phyloP scores from a whole-genome alignment of 2,888 invertebrate genomes.

The Abrostola triplasia region DNA sequence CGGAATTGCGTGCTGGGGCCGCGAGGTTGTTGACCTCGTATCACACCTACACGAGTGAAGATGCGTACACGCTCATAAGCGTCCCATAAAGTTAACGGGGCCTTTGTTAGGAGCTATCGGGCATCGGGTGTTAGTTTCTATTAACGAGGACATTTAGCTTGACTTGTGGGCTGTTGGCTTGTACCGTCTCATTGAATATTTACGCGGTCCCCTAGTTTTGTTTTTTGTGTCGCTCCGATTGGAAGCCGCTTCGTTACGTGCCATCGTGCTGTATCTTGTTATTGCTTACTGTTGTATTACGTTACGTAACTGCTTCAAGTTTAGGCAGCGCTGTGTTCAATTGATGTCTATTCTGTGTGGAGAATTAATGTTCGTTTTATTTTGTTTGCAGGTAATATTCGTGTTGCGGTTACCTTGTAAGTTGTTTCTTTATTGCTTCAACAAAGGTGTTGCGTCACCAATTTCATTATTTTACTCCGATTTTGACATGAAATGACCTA shows the following conservation, averaged over 20 bases:
- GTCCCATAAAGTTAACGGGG: conserved; percentile 54
- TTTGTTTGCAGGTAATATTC: conserved; percentile 52
- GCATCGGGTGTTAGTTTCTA: conserved; percentile 56
- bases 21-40: conserved; percentile 51
- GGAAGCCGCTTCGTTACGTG: conserved; percentile 9
- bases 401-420: conserved; percentile 15
- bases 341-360: conserved; percentile 33
- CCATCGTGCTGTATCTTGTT: conserved; percentile 26
- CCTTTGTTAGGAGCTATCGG: conserved; percentile 53
- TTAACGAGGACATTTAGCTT: conserved; percentile 66
- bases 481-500: neutral
- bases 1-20: conserved; percentile 57
- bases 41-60: conserved; percentile 44
- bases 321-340: conserved; percentile 27
- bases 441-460: neutral
- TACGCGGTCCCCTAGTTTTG: conserved; percentile 41
- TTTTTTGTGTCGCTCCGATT: conserved; percentile 14
- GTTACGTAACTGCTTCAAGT: conserved; percentile 4
- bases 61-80: conserved; percentile 55
- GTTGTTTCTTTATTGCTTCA: conserved; percentile 3
- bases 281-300: conserved; percentile 21
- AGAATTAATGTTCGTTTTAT: conserved; percentile 55
- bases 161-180: conserved; percentile 54
- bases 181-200: conserved; percentile 61
- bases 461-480: neutral